A percentile compares a stretch with the other conserved stretches of the same genome.
These are phyloP conservation scores for Ooceraea biroi DNA, from an alignment of 1,140 invertebrate genomes.

Conservation along the genomic window DNA sequence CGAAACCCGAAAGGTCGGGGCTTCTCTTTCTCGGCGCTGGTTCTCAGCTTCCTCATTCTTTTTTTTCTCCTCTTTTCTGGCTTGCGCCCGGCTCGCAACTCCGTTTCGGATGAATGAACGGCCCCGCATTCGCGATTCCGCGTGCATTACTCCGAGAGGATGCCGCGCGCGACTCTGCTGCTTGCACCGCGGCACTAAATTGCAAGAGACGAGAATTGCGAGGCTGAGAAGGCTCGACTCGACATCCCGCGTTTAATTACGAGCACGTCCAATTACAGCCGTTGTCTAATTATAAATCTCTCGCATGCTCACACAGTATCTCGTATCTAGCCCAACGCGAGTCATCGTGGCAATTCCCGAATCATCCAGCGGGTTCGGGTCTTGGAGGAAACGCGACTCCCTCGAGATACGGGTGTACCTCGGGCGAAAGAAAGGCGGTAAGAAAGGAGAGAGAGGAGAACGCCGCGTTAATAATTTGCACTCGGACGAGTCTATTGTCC, in stretches of 20 bases:
- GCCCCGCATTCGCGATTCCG: not conserved
- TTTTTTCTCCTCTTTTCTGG: not conserved
- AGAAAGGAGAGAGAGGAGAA: slow-evolving; percentile 66
- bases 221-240: not conserved
- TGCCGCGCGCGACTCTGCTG: not conserved
- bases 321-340: not conserved
- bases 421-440: slow-evolving; percentile 17
- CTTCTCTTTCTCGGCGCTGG: not conserved
- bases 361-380: not conserved
- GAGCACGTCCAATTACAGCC: too few species aligned
- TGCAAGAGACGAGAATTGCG: not conserved
- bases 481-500: slow-evolving; percentile 85
- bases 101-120: slow-evolving; percentile 13
- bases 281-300: not conserved
- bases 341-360: not conserved
- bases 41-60: too few species aligned
- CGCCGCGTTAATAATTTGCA: slow-evolving; percentile 85
- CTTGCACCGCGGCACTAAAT: not conserved
- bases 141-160: not conserved
- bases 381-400: slow-evolving; percentile 8
- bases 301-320: too few species aligned
- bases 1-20: not conserved
- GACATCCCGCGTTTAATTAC: not conserved
- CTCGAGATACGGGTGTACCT: not conserved
- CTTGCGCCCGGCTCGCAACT: slow-evolving; percentile 10